phyloP scores from a whole-genome alignment of 1,140 invertebrate genomes.

The Bathynomus jamesi region DNA sequence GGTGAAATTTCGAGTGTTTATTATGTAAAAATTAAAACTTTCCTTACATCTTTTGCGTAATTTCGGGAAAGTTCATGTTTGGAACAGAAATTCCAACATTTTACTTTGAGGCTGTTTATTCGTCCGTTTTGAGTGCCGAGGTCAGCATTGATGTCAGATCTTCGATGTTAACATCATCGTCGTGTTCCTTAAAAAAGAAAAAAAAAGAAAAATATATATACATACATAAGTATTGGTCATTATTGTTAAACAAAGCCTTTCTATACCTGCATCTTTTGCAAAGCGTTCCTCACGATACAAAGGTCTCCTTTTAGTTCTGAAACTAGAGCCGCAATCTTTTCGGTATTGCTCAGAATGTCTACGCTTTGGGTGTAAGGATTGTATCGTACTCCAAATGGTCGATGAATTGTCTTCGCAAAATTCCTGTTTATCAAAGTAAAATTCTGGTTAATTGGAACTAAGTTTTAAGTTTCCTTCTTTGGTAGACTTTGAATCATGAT shows the following conservation, averaged over 20 bases:
- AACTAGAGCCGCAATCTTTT: conserved; percentile 88
- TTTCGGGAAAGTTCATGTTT: too few species aligned
- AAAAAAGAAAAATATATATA: not conserved
- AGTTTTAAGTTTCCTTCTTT: too few species aligned
- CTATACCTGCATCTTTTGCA: conserved; percentile 50
- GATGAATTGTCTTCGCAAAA: conserved; percentile 62
- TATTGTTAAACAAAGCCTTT: too few species aligned
- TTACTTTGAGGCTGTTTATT: not conserved
- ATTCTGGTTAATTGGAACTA: too few species aligned
- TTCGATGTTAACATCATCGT: conserved; percentile 70
- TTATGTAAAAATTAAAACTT: too few species aligned
- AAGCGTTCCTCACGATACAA: conserved; percentile 87
- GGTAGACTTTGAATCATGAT: too few species aligned
- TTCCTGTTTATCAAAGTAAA: too few species aligned
- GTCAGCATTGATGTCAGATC: conserved; percentile 36
- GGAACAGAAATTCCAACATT: too few species aligned
- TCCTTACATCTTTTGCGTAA: too few species aligned
- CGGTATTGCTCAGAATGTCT: conserved; percentile 90
- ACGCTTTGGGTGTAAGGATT: conserved; percentile 98
- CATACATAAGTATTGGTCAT: too few species aligned
- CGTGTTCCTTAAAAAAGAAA: conserved; percentile 42
- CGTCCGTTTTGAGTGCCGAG: conserved; percentile 16
- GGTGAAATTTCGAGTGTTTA: too few species aligned
- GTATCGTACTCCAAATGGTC: conserved; percentile 92
- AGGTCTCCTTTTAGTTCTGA: conserved; percentile 91